These are phyloP conservation scores for Cydia splendana DNA, from an alignment of 1,140 invertebrate species.

Conservation along the genomic window DNA sequence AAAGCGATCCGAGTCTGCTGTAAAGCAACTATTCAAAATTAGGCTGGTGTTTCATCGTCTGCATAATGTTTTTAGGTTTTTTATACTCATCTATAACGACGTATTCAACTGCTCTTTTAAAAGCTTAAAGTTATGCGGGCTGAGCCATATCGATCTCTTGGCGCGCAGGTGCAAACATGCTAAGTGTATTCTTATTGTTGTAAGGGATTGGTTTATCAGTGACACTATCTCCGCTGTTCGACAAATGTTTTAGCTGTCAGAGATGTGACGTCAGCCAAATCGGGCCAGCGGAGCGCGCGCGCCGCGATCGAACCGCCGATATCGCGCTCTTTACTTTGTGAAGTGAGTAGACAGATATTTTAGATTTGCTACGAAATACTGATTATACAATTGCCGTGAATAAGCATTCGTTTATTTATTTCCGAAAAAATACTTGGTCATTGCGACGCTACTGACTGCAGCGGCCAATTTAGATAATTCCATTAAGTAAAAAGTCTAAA, in stretches of 20 bases:
- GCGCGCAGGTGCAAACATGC: constrained; percentile 77
- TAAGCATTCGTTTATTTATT: constrained; percentile 21
- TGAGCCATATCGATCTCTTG: constrained; percentile 62
- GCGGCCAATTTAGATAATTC: background rate
- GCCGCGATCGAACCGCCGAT: constrained; percentile 58
- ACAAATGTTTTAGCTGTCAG: constrained; percentile 79
- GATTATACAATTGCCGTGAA: constrained; percentile 27
- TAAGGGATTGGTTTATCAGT: constrained; percentile 77
- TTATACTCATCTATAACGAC: constrained; percentile 37
- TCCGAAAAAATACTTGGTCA: constrained; percentile 12
- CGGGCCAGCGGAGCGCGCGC: constrained; percentile 53
- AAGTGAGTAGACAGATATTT: constrained; percentile 39
- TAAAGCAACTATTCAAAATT: constrained; percentile 38
- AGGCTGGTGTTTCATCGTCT: constrained; percentile 38
- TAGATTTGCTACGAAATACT: constrained; percentile 27
- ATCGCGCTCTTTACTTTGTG: constrained; percentile 55
- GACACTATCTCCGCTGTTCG: constrained; percentile 77
- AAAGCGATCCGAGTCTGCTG: background rate
- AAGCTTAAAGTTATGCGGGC: constrained; percentile 55
- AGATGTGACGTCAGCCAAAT: constrained; percentile 76
- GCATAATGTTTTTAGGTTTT: constrained; percentile 37
- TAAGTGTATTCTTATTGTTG: constrained; percentile 79
- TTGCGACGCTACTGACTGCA: constrained; percentile 20
- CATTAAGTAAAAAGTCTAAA: background rate
- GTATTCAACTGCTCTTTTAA: constrained; percentile 44